Evolutionary conservation across 2,888 invertebrate genomes (phyloP), one percentile per base, ranked within the genome.

Genomic region (Brachypalpus laphriformis): DNA sequence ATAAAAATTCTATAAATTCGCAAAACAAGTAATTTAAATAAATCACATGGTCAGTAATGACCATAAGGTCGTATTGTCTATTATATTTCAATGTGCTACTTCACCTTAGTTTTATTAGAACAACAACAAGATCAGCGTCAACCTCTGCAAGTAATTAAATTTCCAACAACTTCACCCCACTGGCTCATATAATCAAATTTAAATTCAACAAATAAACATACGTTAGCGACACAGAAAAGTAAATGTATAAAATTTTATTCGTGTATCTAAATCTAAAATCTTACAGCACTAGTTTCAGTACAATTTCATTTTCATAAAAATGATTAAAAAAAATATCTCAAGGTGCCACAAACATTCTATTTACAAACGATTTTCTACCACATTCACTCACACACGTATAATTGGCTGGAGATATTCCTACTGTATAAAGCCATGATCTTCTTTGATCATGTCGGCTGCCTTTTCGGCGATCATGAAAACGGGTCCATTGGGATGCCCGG

Each of bases 401-500:
- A 8, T 8, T 20, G 9, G n/a, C n/a, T n/a, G 6, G 8, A n/a
- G 8, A 42, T 2, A 45, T 42, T 18, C 28, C 22, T 76, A 90
- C 2, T 87, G 81, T 42, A 89, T 92, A 89, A 89, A 89, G 51
- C 91, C 93, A 77, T 93, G 92, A 71, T 93, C 91, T 65, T 91
- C 89, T 88, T 93, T 93, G 54, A 94, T 93, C 92, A 94, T 91
- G 87, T 94, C 94, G 3, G 93, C 93, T 8, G 93, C 93, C 87
- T 93, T 94, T 88, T 94, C 94, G 11, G 92, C 94, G 72, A 94
- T 94, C 94, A 94, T 94, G 18, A 93, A 92, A 1, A 93, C 93
- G 0, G 93, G 93, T 0, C 93, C 93, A 88, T 94, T 93, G 0
- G 94, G 93, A 88, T 94, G 94, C 2, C 92, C 93, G 6, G 93